Percentiles rank a stretch among this genome's conserved stretches.
phyloP scores from a whole-genome alignment of 2,113 vertebrate genomes.

The Clarias macrocephalus region DNA sequence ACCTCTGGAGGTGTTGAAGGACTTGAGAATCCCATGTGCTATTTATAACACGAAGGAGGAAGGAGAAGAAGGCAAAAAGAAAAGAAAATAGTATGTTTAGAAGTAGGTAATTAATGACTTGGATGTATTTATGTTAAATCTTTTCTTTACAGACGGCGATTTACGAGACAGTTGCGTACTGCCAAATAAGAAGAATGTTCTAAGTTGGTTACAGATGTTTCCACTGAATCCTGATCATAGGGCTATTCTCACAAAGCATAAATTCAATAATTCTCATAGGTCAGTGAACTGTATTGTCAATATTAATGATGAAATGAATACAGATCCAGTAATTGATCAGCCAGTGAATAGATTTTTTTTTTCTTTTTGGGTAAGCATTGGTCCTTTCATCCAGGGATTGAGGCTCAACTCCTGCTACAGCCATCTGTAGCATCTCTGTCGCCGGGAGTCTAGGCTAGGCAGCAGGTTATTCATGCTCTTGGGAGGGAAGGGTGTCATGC shows the following conservation, averaged over 20 bases:
- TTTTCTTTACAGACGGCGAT: background rate
- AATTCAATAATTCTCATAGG: background rate
- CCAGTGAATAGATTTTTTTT: no score
- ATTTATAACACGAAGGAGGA: background rate
- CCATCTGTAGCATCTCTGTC: no score
- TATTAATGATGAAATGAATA: background rate
- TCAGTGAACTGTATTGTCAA: background rate
- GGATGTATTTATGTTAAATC: background rate
- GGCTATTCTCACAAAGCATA: background rate
- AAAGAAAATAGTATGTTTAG: background rate
- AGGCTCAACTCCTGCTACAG: no score
- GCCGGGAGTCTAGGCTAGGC: no score
- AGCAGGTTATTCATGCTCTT: no score
- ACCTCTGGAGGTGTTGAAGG: constrained; percentile 30
- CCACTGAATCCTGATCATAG: background rate
- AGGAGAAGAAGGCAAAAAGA: background rate
- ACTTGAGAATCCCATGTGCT: constrained; percentile 15
- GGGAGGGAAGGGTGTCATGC: no score
- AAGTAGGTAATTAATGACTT: background rate
- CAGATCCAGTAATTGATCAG: no score
- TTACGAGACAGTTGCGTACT: background rate
- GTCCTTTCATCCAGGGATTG: no score
- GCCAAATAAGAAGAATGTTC: background rate
- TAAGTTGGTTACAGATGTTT: background rate
- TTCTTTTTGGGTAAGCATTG: no score